Percentiles rank a stretch among this genome's conserved stretches.
phyloP scores from a whole-genome alignment of 2,888 invertebrate genomes.

The Pristionchus exspectatus region DNA sequence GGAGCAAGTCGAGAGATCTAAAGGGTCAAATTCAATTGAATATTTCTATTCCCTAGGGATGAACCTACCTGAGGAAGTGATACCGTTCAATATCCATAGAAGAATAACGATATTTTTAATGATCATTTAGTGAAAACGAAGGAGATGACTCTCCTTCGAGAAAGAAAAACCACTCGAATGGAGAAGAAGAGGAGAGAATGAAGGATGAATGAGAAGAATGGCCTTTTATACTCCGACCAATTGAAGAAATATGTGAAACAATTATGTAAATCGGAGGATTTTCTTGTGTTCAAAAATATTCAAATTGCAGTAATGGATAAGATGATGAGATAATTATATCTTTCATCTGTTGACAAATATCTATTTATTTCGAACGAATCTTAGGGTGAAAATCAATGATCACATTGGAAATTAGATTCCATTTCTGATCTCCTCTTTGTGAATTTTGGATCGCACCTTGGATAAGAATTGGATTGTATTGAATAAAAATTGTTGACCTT shows the following conservation, averaged over 20 bases:
- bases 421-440: neutral
- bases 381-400: neutral
- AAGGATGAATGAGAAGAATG: neutral
- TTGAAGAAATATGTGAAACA: too few relatives aligned
- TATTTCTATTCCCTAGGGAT: neutral
- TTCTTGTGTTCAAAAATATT: too few relatives aligned
- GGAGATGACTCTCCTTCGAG: neutral
- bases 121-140: neutral
- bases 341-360: neutral
- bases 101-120: neutral
- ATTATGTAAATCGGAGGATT: too few relatives aligned
- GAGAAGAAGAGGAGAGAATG: neutral
- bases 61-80: neutral
- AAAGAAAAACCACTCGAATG: neutral
- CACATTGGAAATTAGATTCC: neutral
- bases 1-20: too few relatives aligned
- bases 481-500: constrained; percentile 24
- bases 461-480: neutral
- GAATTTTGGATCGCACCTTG: neutral
- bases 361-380: neutral
- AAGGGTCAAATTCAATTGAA: neutral
- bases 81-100: neutral
- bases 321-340: neutral
- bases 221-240: too few relatives aligned
- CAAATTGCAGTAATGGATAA: neutral